Conservation (phyloP, 53 echinoderm and acorn worm species). For the Luidia sarsii region DNA sequence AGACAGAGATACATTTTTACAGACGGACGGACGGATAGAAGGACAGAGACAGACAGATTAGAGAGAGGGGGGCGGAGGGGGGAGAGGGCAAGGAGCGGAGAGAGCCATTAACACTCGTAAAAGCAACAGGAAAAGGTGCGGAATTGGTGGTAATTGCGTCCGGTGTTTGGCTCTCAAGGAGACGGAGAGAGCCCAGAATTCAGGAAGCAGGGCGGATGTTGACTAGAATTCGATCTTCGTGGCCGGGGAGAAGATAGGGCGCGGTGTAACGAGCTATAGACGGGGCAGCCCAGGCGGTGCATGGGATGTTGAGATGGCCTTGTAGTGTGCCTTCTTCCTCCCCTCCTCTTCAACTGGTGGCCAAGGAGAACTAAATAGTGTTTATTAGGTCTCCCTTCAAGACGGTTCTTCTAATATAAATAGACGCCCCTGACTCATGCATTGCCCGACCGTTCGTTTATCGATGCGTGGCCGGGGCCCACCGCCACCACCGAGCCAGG, state of each 20-base stretch:
- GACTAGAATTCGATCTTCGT: not conserved
- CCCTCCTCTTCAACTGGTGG: constrained; percentile 10
- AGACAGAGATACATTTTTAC: no score
- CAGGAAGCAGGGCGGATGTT: not conserved
- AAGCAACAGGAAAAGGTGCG: no score
- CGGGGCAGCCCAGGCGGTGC: not conserved
- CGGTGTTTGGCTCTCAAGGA: no score
- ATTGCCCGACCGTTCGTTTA: constrained; percentile 8
- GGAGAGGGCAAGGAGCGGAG: no score
- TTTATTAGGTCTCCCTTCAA: constrained; percentile 31
- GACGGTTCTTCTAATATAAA: constrained; percentile 27
- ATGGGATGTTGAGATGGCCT: constrained; percentile 41
- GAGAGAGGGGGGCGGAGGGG: no score
- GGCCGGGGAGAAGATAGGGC: not conserved
- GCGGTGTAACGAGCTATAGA: constrained; percentile 14
- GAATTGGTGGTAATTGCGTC: no score
- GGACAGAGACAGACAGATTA: no score
- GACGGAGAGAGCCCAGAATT: not conserved
- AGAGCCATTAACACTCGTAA: no score
- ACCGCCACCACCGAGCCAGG: not conserved
- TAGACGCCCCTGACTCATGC: constrained; percentile 45
- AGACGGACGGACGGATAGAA: no score
- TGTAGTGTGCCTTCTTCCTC: not conserved
- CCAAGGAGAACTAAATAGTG: constrained; percentile 32
- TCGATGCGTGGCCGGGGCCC: constrained; percentile 23